phyloP scores from a whole-genome alignment of 1,140 invertebrate species.

The Rhagoletis zephyria region DNA sequence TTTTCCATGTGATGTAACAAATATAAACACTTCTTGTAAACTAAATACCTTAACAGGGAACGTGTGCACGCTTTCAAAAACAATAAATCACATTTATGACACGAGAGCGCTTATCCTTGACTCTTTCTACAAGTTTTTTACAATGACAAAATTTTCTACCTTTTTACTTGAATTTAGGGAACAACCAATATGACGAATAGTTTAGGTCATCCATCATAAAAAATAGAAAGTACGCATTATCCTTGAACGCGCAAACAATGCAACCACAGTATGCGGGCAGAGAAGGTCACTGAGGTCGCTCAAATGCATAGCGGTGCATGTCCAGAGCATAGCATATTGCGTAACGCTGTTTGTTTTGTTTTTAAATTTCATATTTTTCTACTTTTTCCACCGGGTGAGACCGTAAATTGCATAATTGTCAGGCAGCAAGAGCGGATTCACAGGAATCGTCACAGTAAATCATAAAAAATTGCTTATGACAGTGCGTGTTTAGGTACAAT shows the following conservation, averaged over 20 bases:
- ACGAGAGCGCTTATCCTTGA: slow-evolving; percentile 24
- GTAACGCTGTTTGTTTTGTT: slow-evolving; percentile 12
- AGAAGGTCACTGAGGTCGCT: slow-evolving; percentile 3
- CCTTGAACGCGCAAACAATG: slow-evolving; percentile 32
- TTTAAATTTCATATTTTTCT: background rate
- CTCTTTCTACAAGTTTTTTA: background rate
- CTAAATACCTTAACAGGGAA: slow-evolving; percentile 5
- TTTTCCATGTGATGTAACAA: background rate
- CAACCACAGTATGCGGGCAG: slow-evolving; percentile 31
- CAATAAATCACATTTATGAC: slow-evolving; percentile 16
- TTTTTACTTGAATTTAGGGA: background rate
- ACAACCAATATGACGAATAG: background rate
- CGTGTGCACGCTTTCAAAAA: background rate
- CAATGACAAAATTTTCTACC: background rate
- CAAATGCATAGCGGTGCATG: slow-evolving; percentile 24
- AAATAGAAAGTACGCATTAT: slow-evolving; percentile 47
- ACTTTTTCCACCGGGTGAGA: background rate
- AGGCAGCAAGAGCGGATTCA: background rate
- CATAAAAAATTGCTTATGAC: slow-evolving; percentile 50
- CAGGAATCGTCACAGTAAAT: slow-evolving; percentile 41
- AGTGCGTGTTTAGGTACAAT: background rate
- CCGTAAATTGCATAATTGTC: slow-evolving; percentile 35
- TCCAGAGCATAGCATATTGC: background rate
- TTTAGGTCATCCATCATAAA: slow-evolving; percentile 50
- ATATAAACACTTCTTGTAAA: background rate